phyloP scores from a whole-genome alignment of 1,140 invertebrate genomes.

The Harlomillsia oculata region DNA sequence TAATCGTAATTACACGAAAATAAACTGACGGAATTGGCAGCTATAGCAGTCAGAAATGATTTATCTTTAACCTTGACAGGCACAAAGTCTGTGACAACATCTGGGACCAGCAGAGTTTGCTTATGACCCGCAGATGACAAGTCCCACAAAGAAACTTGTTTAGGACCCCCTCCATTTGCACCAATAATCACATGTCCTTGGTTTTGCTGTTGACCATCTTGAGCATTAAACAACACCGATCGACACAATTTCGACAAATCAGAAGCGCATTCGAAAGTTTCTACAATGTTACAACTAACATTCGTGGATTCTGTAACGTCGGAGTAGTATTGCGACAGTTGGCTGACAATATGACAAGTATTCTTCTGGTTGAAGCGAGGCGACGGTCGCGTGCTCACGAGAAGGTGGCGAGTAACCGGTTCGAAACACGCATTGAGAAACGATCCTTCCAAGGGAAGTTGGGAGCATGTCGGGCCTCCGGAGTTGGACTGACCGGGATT shows the following conservation, averaged over 20 bases:
- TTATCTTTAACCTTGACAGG: background rate
- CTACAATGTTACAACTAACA: background rate
- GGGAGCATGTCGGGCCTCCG: slow-evolving; percentile 42
- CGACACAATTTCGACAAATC: background rate
- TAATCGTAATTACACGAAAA: too few species aligned
- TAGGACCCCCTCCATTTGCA: background rate
- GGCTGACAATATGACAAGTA: slow-evolving; percentile 2
- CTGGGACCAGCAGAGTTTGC: background rate
- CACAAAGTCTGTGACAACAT: slow-evolving; percentile 1
- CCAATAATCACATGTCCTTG: background rate
- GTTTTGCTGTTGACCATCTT: too few species aligned
- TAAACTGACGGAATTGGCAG: too few species aligned
- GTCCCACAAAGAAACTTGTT: background rate
- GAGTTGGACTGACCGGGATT: slow-evolving; percentile 40
- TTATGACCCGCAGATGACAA: background rate
- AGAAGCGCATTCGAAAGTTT: background rate
- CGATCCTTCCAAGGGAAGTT: slow-evolving; percentile 60
- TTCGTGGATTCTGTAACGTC: background rate
- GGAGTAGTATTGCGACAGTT: slow-evolving; percentile 1
- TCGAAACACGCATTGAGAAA: slow-evolving; percentile 63
- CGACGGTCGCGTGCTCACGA: slow-evolving; percentile 42
- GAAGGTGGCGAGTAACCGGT: slow-evolving; percentile 47
- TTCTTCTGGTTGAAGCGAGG: background rate
- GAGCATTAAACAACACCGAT: background rate
- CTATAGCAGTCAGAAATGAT: too few species aligned